Conservation (phyloP, 2,797 vertebrate genomes). For the Astyanax mexicanus region DNA sequence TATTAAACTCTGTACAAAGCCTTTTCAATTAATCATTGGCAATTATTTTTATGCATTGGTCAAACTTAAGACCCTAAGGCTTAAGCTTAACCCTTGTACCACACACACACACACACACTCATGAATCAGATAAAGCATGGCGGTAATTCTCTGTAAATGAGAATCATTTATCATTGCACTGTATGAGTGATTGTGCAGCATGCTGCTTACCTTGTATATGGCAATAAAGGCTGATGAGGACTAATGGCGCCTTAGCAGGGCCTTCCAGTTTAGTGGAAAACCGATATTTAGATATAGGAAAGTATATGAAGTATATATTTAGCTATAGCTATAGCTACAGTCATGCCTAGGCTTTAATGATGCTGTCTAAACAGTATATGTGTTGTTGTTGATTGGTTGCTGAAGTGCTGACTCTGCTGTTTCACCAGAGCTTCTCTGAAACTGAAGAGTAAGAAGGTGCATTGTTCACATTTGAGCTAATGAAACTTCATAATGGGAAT, state of each 20-base stretch:
- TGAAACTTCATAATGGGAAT: constrained; percentile 47
- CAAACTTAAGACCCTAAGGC: constrained; percentile 2
- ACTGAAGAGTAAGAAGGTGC: constrained; percentile 23
- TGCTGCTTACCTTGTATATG: neutral
- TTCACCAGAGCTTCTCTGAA: constrained; percentile 8
- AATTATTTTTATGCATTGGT: constrained; percentile 16
- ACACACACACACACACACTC: constrained; percentile 2
- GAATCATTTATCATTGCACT: constrained; percentile 33
- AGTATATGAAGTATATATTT: neutral
- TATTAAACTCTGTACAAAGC: neutral
- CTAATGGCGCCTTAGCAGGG: neutral
- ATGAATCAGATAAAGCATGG: constrained; percentile 25
- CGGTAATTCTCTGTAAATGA: constrained; percentile 42
- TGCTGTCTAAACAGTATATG: neutral
- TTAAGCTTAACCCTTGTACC: constrained; percentile 1
- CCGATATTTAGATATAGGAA: neutral
- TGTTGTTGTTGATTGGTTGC: constrained; percentile 27
- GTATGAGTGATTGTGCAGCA: constrained; percentile 28
- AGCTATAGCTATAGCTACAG: no score
- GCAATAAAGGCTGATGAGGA: neutral
- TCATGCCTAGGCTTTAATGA: constrained; percentile 32
- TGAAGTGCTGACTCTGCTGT: constrained; percentile 46
- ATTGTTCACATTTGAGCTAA: constrained; percentile 42
- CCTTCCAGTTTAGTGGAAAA: neutral
- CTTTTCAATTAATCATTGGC: constrained; percentile 20